Evolutionary conservation across 2,113 vertebrate species (phyloP).

Genomic region (Macquaria ambigua): DNA sequence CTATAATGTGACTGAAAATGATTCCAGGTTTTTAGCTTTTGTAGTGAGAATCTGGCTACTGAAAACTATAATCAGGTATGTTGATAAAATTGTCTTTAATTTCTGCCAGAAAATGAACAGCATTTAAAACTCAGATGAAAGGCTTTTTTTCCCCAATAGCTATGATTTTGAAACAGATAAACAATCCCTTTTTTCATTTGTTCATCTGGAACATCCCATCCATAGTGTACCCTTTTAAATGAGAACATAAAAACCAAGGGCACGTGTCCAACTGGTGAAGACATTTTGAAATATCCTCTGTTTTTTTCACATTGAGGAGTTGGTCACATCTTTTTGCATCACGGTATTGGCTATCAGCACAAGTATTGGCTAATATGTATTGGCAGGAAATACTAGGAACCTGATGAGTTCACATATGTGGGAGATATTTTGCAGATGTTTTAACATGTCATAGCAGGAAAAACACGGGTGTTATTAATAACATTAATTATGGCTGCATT

Average conservation of each 20-base stretch:
- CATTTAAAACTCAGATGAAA: constrained; percentile 1
- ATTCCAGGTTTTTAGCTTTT: neutral
- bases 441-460: neutral
- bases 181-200: neutral
- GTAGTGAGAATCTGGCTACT: neutral
- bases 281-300: neutral
- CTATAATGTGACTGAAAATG: neutral
- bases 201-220: neutral
- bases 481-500: too few relatives aligned
- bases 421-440: neutral
- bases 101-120: neutral
- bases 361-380: neutral
- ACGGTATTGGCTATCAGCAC: neutral
- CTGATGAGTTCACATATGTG: neutral
- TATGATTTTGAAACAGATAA: neutral
- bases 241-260: neutral
- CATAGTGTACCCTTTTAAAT: neutral
- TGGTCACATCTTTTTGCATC: neutral
- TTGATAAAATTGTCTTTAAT: neutral
- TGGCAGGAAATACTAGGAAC: constrained; percentile 21
- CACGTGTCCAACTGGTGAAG: neutral
- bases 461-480: neutral
- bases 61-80: neutral
- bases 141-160: neutral
- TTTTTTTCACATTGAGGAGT: neutral